Conservation (phyloP, 2,888 invertebrate genomes). For the Pterostichus niger region DNA sequence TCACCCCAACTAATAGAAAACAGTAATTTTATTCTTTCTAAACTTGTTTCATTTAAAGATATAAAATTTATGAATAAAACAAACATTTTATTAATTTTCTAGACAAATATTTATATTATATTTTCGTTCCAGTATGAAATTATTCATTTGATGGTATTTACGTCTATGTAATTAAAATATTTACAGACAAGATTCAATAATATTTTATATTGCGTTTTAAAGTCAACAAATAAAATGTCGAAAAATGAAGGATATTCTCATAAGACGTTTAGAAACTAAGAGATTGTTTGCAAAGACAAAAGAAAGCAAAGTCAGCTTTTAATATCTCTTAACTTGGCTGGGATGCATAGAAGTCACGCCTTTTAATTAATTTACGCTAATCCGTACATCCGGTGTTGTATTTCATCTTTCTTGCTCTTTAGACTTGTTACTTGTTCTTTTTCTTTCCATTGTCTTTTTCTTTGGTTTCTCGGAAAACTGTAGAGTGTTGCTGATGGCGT, state of each 20-base stretch:
- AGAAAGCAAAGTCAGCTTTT: slow-evolving; percentile 51
- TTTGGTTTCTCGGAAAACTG: too few relatives aligned
- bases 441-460: too few relatives aligned
- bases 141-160: not conserved
- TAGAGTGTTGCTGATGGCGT: too few relatives aligned
- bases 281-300: slow-evolving; percentile 47
- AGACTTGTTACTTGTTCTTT: slow-evolving; percentile 24
- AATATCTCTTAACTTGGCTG: slow-evolving; percentile 59
- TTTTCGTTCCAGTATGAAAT: not conserved
- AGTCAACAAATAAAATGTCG: slow-evolving; percentile 26
- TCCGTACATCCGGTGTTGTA: slow-evolving; percentile 50
- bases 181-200: slow-evolving; percentile 16
- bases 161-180: slow-evolving; percentile 6
- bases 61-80: too few relatives aligned
- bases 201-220: slow-evolving; percentile 30
- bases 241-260: slow-evolving; percentile 9
- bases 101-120: not conserved
- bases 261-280: slow-evolving; percentile 24
- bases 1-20: too few relatives aligned
- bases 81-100: too few relatives aligned
- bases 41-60: too few relatives aligned
- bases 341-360: slow-evolving; percentile 59
- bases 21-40: too few relatives aligned
- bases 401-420: slow-evolving; percentile 7
- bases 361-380: slow-evolving; percentile 65